These are phyloP conservation scores for Sarcophaga peregrina DNA, from an alignment of 1,140 invertebrate species.

Conservation along the genomic window DNA sequence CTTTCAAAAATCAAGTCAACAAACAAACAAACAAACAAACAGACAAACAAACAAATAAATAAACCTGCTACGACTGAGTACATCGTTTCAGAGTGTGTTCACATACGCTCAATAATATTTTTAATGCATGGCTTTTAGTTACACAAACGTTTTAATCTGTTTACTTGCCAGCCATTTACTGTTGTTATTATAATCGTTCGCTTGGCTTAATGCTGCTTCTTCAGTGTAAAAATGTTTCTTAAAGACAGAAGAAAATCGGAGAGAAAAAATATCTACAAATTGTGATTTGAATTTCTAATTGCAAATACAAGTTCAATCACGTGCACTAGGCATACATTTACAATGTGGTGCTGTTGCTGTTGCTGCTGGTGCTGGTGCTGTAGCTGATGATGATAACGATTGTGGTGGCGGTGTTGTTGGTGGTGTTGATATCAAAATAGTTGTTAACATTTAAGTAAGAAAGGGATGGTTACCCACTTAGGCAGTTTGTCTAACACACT, in stretches of 20 bases:
- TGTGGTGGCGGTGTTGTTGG: too few relatives aligned
- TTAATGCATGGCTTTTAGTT: conserved; percentile 5
- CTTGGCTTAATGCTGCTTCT: conserved; percentile 24
- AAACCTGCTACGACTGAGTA: neutral
- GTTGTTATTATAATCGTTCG: neutral
- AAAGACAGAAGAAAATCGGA: too few relatives aligned
- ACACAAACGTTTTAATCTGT: conserved; percentile 39
- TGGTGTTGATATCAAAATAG: too few relatives aligned
- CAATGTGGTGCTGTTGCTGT: conserved; percentile 8
- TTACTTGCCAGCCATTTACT: conserved; percentile 12
- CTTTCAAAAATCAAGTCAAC: conserved; percentile 30
- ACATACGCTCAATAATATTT: too few relatives aligned
- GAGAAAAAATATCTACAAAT: conserved; percentile 16
- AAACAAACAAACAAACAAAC: conserved; percentile 12
- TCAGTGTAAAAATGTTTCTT: neutral
- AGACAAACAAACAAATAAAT: conserved; percentile 19
- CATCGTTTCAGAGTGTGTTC: too few relatives aligned
- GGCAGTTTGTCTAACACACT: too few relatives aligned
- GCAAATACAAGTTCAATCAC: conserved; percentile 38
- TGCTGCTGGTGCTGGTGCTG: neutral
- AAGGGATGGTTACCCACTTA: too few relatives aligned
- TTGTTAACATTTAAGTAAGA: too few relatives aligned
- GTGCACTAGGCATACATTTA: neutral
- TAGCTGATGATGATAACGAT: too few relatives aligned
- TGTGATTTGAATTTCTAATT: conserved; percentile 41